phyloP scores from a whole-genome alignment of 2,888 invertebrate genomes.

The Disparrhopalites patrizii region DNA sequence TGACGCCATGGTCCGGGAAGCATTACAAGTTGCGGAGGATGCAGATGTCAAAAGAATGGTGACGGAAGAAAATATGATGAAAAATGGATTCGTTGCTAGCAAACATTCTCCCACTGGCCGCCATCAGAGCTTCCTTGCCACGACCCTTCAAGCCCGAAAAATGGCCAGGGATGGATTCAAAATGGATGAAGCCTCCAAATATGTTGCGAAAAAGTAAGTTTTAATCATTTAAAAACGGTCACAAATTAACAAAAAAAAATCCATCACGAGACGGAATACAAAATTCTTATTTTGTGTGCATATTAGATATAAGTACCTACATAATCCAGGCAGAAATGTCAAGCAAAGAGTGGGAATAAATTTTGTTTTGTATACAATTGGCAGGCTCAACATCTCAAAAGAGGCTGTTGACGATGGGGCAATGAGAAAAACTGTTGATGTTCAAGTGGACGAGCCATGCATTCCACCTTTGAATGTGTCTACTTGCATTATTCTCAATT shows the following conservation, averaged over 20 bases:
- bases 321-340: no score
- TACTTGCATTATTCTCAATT: background rate
- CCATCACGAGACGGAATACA: no score
- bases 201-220: slow-evolving; percentile 57
- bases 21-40: background rate
- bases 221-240: background rate
- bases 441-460: background rate
- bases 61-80: slow-evolving; percentile 8
- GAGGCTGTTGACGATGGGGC: slow-evolving; percentile 8
- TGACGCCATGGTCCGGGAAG: background rate
- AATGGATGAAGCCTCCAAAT: slow-evolving; percentile 65
- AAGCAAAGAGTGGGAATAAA: no score
- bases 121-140: slow-evolving; percentile 52
- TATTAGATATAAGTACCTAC: no score
- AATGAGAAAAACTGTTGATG: background rate
- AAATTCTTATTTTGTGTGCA: no score
- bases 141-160: slow-evolving; percentile 59
- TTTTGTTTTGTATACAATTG: no score
- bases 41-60: background rate
- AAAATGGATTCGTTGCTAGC: background rate
- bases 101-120: slow-evolving; percentile 6
- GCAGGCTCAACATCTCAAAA: slow-evolving; percentile 31
- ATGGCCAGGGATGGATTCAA: slow-evolving; percentile 65
- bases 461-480: slow-evolving; percentile 7
- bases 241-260: no score